Evolutionary conservation across 2,797 vertebrate genomes (phyloP).

Genomic region (Peromyscus attwateri): DNA sequence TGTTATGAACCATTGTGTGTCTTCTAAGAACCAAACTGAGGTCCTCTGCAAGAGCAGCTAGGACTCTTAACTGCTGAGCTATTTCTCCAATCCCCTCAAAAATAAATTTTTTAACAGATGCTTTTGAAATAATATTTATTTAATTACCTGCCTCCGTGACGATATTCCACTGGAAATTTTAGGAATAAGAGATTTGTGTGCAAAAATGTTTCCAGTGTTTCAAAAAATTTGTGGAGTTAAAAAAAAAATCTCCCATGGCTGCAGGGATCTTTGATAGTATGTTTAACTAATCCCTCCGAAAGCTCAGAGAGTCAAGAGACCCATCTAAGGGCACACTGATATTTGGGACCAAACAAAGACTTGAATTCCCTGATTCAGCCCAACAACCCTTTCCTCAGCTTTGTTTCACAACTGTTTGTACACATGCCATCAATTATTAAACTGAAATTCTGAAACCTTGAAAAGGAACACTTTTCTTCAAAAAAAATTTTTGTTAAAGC

Average conservation of each 20-base stretch:
- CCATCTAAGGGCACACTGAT: background rate
- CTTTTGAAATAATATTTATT: slow-evolving; percentile 61
- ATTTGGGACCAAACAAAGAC: slow-evolving; percentile 48
- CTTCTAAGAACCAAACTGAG: background rate
- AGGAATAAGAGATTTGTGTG: slow-evolving; percentile 56
- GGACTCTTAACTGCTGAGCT: background rate
- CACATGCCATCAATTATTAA: slow-evolving; percentile 77
- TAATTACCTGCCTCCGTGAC: slow-evolving; percentile 51
- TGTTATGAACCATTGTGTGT: background rate
- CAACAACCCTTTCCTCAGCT: slow-evolving; percentile 3
- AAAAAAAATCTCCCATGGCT: background rate
- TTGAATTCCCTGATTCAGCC: slow-evolving; percentile 8
- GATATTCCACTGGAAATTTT: slow-evolving; percentile 54
- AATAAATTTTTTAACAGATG: slow-evolving; percentile 3
- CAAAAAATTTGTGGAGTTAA: slow-evolving; percentile 3
- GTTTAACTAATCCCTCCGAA: slow-evolving; percentile 16
- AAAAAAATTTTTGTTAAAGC: background rate
- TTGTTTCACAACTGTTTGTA: slow-evolving; percentile 41
- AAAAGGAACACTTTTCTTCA: slow-evolving; percentile 57
- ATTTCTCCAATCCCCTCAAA: background rate
- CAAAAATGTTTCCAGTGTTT: slow-evolving; percentile 56
- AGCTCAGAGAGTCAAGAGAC: slow-evolving; percentile 52
- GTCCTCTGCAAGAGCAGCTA: background rate
- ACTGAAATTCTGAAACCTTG: slow-evolving; percentile 56
- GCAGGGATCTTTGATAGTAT: slow-evolving; percentile 11